Conservation (phyloP, 2,888 invertebrate genomes). For the Mesoligia furuncula region DNA sequence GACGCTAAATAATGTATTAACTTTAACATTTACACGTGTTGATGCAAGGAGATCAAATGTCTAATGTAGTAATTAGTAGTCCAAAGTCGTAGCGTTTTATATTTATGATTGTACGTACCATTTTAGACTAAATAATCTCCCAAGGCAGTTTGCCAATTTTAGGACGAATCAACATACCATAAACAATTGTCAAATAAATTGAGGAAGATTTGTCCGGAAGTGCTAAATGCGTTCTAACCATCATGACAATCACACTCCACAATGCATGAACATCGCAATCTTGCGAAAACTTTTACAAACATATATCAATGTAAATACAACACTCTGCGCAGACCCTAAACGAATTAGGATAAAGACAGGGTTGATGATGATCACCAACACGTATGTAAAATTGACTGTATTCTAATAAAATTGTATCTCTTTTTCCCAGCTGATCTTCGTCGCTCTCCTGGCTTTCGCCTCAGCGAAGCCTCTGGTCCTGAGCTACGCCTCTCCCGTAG, state of each 20-base stretch:
- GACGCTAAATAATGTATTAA: neutral
- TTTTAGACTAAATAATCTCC: conserved; percentile 21
- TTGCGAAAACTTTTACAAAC: neutral
- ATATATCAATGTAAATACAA: neutral
- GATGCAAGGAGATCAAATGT: conserved; percentile 8
- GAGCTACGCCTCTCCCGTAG: conserved; percentile 75
- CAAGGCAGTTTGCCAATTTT: conserved; percentile 25
- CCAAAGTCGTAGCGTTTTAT: conserved; percentile 1
- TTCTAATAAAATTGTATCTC: neutral
- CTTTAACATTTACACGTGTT: neutral
- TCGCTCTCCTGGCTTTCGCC: conserved; percentile 88
- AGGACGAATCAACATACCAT: neutral
- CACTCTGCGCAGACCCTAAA: too few relatives aligned
- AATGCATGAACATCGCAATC: neutral
- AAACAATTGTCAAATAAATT: neutral
- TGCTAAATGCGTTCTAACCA: neutral
- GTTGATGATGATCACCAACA: neutral
- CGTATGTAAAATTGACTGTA: neutral
- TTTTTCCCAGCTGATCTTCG: conserved; percentile 86
- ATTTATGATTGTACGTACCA: conserved; percentile 12
- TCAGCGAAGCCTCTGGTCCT: conserved; percentile 73
- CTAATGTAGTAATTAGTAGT: conserved; percentile 27
- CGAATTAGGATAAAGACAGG: too few relatives aligned
- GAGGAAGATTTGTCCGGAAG: neutral
- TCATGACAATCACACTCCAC: too few relatives aligned